A percentile compares a stretch with the other conserved stretches of the same genome.
Evolutionary conservation across 2,797 vertebrate species (phyloP).

Genomic region (Macropodus opercularis): DNA sequence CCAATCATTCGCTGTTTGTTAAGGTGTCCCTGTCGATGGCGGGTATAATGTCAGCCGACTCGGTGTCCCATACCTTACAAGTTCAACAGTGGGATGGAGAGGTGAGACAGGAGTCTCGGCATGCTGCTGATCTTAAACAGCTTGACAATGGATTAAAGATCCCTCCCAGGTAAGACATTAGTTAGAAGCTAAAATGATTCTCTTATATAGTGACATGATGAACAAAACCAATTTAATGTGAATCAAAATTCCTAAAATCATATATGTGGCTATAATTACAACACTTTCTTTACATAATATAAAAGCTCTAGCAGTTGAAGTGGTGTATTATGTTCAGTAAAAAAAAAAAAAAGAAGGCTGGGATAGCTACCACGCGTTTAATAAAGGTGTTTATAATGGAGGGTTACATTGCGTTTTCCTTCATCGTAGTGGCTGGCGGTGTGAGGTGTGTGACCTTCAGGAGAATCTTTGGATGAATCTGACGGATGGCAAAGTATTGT

Average conservation of each 20-base stretch:
- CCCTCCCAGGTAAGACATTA: conserved; percentile 89
- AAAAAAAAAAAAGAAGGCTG: not conserved
- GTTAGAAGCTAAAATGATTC: conserved; percentile 1
- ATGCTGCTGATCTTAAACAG: conserved; percentile 92
- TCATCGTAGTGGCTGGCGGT: conserved; percentile 90
- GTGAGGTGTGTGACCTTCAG: conserved; percentile 94
- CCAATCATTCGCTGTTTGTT: not conserved
- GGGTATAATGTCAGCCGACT: conserved; percentile 94
- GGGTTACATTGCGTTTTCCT: not conserved
- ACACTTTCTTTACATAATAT: not conserved
- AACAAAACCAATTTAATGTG: no score
- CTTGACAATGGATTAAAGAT: conserved; percentile 94
- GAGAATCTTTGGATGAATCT: conserved; percentile 99
- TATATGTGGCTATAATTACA: no score
- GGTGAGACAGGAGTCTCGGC: conserved; percentile 93
- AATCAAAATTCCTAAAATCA: no score
- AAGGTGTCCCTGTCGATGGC: conserved; percentile 93
- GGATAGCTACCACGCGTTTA: not conserved
- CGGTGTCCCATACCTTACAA: conserved; percentile 93
- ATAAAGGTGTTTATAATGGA: not conserved
- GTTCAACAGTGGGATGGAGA: conserved; percentile 99
- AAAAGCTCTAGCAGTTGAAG: not conserved
- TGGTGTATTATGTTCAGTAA: not conserved
- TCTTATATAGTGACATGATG: not conserved
- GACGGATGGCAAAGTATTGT: conserved; percentile 94